Percentiles rank a stretch among this genome's conserved stretches.
phyloP scores from a whole-genome alignment of 37 sponge, comb jelly and placozoan species.

The Cliona cf. orientalis region DNA sequence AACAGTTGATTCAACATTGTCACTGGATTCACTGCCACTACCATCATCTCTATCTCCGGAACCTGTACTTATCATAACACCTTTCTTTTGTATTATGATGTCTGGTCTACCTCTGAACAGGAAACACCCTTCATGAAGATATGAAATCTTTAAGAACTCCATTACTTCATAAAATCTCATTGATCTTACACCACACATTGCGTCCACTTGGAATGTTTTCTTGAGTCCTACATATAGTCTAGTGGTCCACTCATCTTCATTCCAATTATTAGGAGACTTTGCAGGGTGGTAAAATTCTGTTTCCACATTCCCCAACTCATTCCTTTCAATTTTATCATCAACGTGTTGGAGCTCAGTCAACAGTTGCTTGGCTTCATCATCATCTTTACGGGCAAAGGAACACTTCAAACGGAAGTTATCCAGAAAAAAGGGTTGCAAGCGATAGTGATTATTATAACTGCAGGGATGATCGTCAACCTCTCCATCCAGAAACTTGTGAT shows the following conservation, averaged over 20 bases:
- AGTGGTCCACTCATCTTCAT: background rate
- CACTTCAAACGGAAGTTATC: too few relatives aligned
- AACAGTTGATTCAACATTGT: background rate
- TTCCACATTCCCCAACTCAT: too few relatives aligned
- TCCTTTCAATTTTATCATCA: too few relatives aligned
- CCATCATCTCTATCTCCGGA: background rate
- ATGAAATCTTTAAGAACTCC: background rate
- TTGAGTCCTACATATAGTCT: background rate
- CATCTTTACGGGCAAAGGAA: too few relatives aligned
- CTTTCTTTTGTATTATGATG: background rate
- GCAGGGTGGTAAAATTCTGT: background rate
- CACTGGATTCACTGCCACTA: background rate
- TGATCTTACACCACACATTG: background rate
- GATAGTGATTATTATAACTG: too few relatives aligned
- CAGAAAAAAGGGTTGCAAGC: too few relatives aligned
- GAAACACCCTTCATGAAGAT: background rate
- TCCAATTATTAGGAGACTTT: background rate
- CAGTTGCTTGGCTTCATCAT: too few relatives aligned
- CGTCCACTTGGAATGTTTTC: background rate
- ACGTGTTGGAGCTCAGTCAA: too few relatives aligned
- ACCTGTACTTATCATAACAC: background rate
- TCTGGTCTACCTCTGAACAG: background rate
- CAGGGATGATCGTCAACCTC: too few relatives aligned
- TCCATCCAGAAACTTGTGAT: background rate
- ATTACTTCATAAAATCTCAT: background rate